A percentile compares a stretch with the other conserved stretches of the same genome.
Evolutionary conservation across 2,888 invertebrate genomes (phyloP).

Genomic region (Plutella xylostella): DNA sequence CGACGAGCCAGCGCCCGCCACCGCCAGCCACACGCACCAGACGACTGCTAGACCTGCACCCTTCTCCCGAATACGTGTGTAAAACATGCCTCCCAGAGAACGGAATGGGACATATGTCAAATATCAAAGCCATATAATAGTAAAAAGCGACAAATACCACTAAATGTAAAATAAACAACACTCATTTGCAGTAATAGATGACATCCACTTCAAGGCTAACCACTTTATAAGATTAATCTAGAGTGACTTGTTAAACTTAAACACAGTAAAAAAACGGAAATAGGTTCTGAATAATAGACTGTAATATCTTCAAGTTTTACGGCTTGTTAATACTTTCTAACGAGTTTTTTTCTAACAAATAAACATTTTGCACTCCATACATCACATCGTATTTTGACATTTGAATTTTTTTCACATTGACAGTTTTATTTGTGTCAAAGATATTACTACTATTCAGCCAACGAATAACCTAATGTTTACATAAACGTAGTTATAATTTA

Average conservation of each 20-base stretch:
- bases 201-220: conserved; percentile 70
- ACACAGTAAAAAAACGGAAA: conserved; percentile 10
- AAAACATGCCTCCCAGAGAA: conserved; percentile 65
- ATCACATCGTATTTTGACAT: conserved; percentile 58
- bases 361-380: conserved; percentile 52
- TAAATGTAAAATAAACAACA: conserved; percentile 69
- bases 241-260: conserved; percentile 30
- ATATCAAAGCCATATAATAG: conserved; percentile 68
- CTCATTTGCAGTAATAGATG: conserved; percentile 61
- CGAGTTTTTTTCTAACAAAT: conserved; percentile 55
- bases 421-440: background rate
- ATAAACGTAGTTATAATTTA: no score
- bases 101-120: conserved; percentile 60
- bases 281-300: conserved; percentile 25
- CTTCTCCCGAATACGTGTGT: conserved; percentile 64
- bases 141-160: conserved; percentile 57
- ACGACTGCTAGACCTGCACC: conserved; percentile 60
- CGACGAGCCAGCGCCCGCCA: conserved; percentile 58
- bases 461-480: no score
- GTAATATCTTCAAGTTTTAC: conserved; percentile 31
- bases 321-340: conserved; percentile 50
- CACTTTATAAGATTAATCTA: conserved; percentile 36
- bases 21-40: conserved; percentile 58
- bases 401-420: background rate
- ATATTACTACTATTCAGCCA: background rate